Evolutionary conservation across 2,113 vertebrate species (phyloP).

Genomic region (Progne subis): DNA sequence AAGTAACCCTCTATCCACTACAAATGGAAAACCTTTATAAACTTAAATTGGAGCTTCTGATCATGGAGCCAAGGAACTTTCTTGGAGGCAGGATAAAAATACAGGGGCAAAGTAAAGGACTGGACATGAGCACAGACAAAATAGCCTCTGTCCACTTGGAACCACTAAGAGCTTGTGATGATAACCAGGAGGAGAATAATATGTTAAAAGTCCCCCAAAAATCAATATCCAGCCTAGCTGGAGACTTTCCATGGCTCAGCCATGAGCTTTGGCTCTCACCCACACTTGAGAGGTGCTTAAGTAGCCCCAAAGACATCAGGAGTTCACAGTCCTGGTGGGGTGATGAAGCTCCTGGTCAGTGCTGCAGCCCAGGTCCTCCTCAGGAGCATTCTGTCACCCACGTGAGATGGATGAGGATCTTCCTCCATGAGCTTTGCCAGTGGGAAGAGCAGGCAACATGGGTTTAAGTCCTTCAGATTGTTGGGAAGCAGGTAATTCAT

Average conservation of each 20-base stretch:
- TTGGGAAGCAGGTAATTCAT: rapidly evolving
- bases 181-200: background rate
- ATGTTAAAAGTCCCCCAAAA: background rate
- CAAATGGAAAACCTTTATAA: background rate
- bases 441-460: background rate
- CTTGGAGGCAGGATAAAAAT: background rate
- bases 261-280: background rate
- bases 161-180: background rate
- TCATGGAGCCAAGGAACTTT: background rate
- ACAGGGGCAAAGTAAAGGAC: background rate
- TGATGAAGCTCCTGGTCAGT: background rate
- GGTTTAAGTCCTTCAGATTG: background rate
- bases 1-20: background rate
- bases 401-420: background rate
- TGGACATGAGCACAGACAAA: background rate
- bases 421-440: background rate
- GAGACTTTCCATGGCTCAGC: background rate
- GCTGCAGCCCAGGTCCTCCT: background rate
- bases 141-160: background rate
- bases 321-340: background rate
- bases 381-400: background rate
- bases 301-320: rapidly evolving
- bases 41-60: background rate
- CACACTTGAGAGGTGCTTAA: background rate
- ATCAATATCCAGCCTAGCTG: background rate